Conservation (phyloP, 2,888 invertebrate species). For the Dichetophora obliterata region DNA sequence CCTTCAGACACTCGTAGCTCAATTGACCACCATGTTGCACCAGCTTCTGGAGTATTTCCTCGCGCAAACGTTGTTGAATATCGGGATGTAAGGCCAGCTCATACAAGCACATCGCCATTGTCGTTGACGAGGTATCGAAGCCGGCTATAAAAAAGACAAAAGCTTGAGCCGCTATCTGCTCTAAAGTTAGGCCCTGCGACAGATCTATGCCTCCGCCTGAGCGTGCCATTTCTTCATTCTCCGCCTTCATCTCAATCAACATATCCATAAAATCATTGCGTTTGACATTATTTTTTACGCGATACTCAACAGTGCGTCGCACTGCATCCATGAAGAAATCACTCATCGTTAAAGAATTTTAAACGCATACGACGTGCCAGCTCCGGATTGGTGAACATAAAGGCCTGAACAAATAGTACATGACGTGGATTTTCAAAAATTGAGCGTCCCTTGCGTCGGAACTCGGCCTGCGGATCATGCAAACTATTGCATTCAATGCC, state of each 20-base stretch:
- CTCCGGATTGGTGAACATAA: constrained; percentile 46
- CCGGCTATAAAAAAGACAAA: constrained; percentile 69
- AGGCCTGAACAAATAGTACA: constrained; percentile 27
- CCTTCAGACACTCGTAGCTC: constrained; percentile 70
- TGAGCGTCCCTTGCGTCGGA: constrained; percentile 55
- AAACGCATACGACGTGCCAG: constrained; percentile 49
- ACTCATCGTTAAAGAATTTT: constrained; percentile 46
- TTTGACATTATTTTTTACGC: constrained; percentile 59
- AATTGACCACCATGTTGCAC: constrained; percentile 65
- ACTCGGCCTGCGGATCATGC: constrained; percentile 64
- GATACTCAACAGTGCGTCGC: constrained; percentile 41
- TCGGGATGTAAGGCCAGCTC: constrained; percentile 56
- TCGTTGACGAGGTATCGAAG: constrained; percentile 76
- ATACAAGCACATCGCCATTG: constrained; percentile 71
- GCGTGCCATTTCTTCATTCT: constrained; percentile 55
- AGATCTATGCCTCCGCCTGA: constrained; percentile 55
- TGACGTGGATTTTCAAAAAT: constrained; percentile 49
- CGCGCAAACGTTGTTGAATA: constrained; percentile 50
- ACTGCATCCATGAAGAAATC: constrained; percentile 67
- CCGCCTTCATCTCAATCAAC: constrained; percentile 69
- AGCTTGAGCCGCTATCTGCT: constrained; percentile 58
- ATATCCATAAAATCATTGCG: constrained; percentile 74
- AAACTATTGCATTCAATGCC: constrained; percentile 71
- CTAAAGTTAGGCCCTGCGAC: constrained; percentile 53
- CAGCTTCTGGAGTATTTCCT: constrained; percentile 67